Evolutionary conservation across 2,888 invertebrate genomes (phyloP), one percentile per base, ranked within the genome.

Genomic region (Idaea aversata): DNA sequence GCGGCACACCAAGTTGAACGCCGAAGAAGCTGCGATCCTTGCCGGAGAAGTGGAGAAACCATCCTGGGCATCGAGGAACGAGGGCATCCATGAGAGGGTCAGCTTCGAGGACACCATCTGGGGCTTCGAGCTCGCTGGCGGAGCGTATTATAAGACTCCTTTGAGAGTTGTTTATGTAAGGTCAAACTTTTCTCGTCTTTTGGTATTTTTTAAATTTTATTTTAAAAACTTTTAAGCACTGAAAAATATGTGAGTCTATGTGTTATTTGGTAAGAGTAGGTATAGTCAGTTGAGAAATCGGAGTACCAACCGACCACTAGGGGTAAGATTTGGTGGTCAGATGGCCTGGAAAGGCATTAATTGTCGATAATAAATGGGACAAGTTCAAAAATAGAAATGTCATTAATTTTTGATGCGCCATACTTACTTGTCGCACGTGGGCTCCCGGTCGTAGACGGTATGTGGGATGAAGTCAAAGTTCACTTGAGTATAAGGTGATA

Each of bases 121-220:
- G 90, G 91, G 90, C 25, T 91, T 91, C 65, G 87, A 90, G 57
- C 76, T 91, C n/a, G 90, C 89, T n/a, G 91, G 91, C 1, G 90
- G 91, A 0, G 65, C 78, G 2, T 88, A 75, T 67, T 91, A 90
- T 65, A 84, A 87, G 58, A 89, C 89, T 0, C 90, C 90, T 0
- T 70, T 91, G 47, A 84, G 88, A 63, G 87, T 91, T 58, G 88
- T 86, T 58, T 76, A 69, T 68, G 91, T 90, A 74, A 85, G 88
- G 82, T 25, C 25, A 25, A 25, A 25, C 3, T 3, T 25, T 25
- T 3, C 25, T 2, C 25, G 25, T 25, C 25, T 25, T 25, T 25
- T 25, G 25, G 25, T 1, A 25, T 25, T 25, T 25, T 25, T 25
- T 25, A 25, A n/a, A 25, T 25, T 25, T 25, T 3, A 25, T 57